Conservation (phyloP, 2,113 vertebrate species). For the Sakesphorus luctuosus region DNA sequence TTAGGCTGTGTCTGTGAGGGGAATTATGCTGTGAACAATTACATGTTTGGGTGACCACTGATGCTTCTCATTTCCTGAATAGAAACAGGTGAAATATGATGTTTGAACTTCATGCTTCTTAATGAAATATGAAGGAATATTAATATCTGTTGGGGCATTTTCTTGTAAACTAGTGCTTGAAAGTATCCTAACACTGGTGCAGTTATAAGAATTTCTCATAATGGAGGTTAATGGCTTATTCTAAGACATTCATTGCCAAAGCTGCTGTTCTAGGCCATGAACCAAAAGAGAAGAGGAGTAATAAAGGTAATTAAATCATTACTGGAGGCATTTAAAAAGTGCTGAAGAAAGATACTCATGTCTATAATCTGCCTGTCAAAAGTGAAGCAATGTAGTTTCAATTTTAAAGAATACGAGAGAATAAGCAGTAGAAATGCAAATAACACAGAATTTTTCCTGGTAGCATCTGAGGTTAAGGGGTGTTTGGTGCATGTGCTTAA, state of each 20-base stretch:
- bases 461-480: background rate
- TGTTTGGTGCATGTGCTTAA: background rate
- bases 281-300: background rate
- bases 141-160: slow-evolving; percentile 5
- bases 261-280: slow-evolving; percentile 22
- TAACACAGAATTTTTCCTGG: background rate
- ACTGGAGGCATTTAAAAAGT: slow-evolving; percentile 23
- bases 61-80: background rate
- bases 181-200: background rate
- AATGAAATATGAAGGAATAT: background rate
- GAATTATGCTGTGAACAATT: background rate
- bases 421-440: background rate
- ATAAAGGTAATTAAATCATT: slow-evolving; percentile 52
- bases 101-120: background rate
- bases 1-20: background rate
- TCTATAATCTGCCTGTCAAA: slow-evolving; percentile 38
- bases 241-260: slow-evolving; percentile 22
- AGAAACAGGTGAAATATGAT: background rate
- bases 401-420: background rate
- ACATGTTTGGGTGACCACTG: background rate
- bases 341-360: background rate
- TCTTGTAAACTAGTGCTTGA: slow-evolving; percentile 33
- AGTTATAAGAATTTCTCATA: slow-evolving; percentile 23
- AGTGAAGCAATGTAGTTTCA: slow-evolving; percentile 1
- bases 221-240: slow-evolving; percentile 18